Evolutionary conservation across 2,113 vertebrate species (phyloP).

Genomic region (Siniperca chuatsi): DNA sequence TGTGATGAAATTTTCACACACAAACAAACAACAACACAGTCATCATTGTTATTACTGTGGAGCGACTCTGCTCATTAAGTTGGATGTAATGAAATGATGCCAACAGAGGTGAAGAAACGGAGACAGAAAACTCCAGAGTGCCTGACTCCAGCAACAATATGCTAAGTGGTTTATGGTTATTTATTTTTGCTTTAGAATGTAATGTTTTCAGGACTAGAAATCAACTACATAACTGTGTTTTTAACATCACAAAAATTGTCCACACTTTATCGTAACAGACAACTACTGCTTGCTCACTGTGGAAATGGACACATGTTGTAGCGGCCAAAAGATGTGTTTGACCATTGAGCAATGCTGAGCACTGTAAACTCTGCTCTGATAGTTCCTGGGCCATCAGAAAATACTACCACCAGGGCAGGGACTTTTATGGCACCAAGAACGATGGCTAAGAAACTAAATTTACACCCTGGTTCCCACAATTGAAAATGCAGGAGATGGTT

Average conservation of each 20-base stretch:
- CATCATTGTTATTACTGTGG: neutral
- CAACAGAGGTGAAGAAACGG: neutral
- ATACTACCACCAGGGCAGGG: neutral
- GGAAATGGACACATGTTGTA: neutral
- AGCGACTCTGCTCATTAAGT: neutral
- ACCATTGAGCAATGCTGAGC: neutral
- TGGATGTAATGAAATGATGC: neutral
- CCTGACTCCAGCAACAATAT: neutral
- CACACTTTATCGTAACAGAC: neutral
- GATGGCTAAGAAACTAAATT: neutral
- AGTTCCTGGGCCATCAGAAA: neutral
- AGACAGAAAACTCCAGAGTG: neutral
- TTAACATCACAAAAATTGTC: neutral
- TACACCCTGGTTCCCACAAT: no score
- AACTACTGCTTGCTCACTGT: neutral
- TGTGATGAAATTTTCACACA: neutral
- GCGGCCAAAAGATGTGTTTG: neutral
- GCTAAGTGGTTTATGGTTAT: neutral
- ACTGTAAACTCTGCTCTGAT: neutral
- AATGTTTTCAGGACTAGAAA: neutral
- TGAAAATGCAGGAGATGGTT: neutral
- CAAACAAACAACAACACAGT: constrained; percentile 8
- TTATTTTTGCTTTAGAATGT: no score
- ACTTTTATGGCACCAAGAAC: neutral
- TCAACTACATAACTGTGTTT: neutral